Conservation (phyloP, 2,888 invertebrate genomes). For the Drosophila paracracens region DNA sequence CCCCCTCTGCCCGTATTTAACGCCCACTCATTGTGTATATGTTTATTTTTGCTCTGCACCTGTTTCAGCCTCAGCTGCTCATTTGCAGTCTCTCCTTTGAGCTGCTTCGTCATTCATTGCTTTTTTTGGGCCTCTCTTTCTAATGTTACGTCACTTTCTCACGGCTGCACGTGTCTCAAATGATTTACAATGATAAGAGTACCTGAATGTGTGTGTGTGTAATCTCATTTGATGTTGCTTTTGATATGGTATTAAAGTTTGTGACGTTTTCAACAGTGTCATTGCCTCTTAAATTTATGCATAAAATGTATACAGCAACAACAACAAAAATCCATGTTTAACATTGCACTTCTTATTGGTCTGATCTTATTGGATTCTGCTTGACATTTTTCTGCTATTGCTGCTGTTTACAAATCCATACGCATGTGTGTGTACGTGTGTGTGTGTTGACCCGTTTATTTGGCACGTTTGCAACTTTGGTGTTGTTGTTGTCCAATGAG, state of each 20-base stretch:
- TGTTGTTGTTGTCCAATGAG: conserved; percentile 30
- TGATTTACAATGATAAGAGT: conserved; percentile 42
- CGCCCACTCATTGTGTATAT: conserved; percentile 17
- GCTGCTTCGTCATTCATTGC: conserved; percentile 35
- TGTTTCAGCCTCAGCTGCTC: conserved; percentile 30
- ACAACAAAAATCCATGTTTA: conserved; percentile 14
- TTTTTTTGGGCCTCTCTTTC: conserved; percentile 56
- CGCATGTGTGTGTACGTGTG: conserved; percentile 12
- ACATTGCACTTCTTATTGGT: conserved; percentile 25
- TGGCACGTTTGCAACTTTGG: conserved; percentile 46
- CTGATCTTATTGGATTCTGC: conserved; percentile 31
- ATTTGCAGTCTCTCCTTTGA: conserved; percentile 27
- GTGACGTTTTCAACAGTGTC: conserved; percentile 47
- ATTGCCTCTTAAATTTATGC: conserved; percentile 65
- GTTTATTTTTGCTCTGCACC: conserved; percentile 28
- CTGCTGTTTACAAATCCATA: conserved; percentile 4
- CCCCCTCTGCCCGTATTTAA: background rate
- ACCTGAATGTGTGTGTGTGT: conserved; percentile 23
- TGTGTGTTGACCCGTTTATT: conserved; percentile 57
- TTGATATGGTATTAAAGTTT: conserved; percentile 30
- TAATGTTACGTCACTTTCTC: conserved; percentile 81
- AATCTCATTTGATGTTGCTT: conserved; percentile 27
- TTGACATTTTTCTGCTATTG: background rate
- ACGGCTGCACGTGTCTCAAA: conserved; percentile 70
- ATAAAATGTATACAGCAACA: conserved; percentile 25